phyloP scores from a whole-genome alignment of 2,113 vertebrate genomes.

The Opisthocomus hoazin region DNA sequence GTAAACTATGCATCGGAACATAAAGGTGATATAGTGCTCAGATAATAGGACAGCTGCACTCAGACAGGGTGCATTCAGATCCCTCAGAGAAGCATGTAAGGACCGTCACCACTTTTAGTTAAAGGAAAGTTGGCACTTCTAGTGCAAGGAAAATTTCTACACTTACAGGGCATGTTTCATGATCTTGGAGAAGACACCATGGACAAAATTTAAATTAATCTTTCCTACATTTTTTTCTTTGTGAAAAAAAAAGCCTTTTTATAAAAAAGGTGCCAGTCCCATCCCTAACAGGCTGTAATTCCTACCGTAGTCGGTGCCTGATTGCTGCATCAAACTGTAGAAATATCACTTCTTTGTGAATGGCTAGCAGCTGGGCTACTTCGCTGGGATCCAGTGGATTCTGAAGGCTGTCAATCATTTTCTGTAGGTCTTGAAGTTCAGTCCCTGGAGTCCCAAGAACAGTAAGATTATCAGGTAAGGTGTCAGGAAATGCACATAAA shows the following conservation, averaged over 20 bases:
- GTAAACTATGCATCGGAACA: not conserved
- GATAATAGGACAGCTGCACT: not conserved
- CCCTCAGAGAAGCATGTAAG: not conserved
- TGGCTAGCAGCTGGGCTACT: slow-evolving; percentile 57
- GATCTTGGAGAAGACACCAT: not conserved
- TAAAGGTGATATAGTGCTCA: not conserved
- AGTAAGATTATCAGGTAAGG: not conserved
- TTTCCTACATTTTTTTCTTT: not conserved
- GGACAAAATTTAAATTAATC: not conserved
- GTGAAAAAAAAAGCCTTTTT: not conserved
- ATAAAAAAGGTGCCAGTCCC: not conserved
- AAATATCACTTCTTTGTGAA: slow-evolving; percentile 70
- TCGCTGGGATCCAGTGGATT: slow-evolving; percentile 61
- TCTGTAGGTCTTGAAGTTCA: slow-evolving; percentile 73
- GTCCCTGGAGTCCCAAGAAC: slow-evolving; percentile 37
- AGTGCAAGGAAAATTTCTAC: not conserved
- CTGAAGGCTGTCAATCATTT: slow-evolving; percentile 66
- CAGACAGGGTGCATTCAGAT: not conserved
- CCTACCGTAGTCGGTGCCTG: slow-evolving; percentile 66
- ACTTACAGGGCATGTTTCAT: not conserved
- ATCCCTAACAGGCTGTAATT: not conserved
- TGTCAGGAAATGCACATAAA: not conserved
- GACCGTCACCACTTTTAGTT: not conserved
- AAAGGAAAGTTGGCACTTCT: not conserved
- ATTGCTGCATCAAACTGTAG: slow-evolving; percentile 70